These are phyloP conservation scores for Cyphomyrus plagiostoma DNA, from an alignment of 2,113 vertebrate genomes.

Conservation along the genomic window DNA sequence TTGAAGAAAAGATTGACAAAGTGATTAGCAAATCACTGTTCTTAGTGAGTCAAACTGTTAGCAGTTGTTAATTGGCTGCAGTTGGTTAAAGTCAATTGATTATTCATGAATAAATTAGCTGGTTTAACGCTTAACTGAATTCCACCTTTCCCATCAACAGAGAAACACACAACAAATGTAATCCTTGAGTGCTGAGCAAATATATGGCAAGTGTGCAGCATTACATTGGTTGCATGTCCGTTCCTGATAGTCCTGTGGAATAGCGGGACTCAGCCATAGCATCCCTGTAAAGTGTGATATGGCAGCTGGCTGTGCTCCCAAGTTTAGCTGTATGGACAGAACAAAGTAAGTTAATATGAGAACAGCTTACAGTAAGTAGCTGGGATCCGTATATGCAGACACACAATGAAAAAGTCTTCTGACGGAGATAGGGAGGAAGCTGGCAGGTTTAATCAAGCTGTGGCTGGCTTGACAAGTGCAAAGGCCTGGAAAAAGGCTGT, in stretches of 20 bases:
- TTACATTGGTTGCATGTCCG: background rate
- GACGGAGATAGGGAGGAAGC: constrained; percentile 28
- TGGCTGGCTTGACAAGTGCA: constrained; percentile 45
- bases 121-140: background rate
- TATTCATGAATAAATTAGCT: constrained; percentile 10
- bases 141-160: background rate
- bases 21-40: background rate
- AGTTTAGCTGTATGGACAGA: constrained; percentile 50
- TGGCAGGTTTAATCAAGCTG: constrained; percentile 56
- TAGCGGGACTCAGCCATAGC: background rate
- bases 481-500: constrained; percentile 40
- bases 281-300: constrained; percentile 51
- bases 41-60: background rate
- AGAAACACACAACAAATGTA: background rate
- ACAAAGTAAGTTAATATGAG: constrained; percentile 44
- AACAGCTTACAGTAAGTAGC: constrained; percentile 45
- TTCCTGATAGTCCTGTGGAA: background rate
- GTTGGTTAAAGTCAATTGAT: background rate
- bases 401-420: constrained; percentile 37
- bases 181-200: background rate
- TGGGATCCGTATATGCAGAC: constrained; percentile 24
- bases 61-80: constrained; percentile 1
- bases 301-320: constrained; percentile 48
- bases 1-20: constrained; percentile 1
- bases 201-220: background rate